Percentiles rank a stretch among this genome's conserved stretches.
Conservation (phyloP, 2,888 invertebrate genomes). For the Lasioglossum lativentre region DNA sequence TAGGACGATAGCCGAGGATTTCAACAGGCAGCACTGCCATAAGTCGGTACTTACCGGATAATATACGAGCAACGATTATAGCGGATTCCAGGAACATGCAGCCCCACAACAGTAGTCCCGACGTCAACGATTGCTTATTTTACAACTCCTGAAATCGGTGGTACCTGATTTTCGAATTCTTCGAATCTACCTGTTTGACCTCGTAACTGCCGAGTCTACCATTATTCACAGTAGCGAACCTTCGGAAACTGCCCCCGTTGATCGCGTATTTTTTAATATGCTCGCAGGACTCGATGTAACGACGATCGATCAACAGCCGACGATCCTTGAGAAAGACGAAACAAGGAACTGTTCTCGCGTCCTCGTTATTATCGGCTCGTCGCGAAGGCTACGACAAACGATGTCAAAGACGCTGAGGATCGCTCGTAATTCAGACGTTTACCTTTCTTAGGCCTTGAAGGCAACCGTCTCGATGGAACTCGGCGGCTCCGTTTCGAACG, state of each 20-base stretch:
- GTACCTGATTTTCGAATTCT: background rate
- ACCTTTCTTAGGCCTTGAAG: conserved; percentile 32
- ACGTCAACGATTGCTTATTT: background rate
- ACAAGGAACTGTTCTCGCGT: background rate
- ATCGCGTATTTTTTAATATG: background rate
- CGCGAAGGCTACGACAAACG: conserved; percentile 19
- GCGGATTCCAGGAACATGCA: no score
- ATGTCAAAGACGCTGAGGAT: conserved; percentile 13
- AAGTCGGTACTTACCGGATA: background rate
- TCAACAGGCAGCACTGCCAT: background rate
- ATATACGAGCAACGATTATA: background rate
- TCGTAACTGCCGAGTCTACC: background rate
- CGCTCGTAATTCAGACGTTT: conserved; percentile 9
- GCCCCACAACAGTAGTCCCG: background rate
- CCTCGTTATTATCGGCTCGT: background rate
- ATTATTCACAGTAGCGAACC: background rate
- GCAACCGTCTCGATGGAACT: background rate
- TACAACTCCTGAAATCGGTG: background rate
- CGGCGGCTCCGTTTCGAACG: background rate
- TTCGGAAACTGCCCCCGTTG: background rate
- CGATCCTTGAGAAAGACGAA: background rate
- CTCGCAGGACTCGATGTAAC: background rate
- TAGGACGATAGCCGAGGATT: background rate
- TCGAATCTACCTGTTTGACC: background rate
- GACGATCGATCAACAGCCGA: background rate